Evolutionary conservation across 2,797 vertebrate genomes (phyloP).

Genomic region (Sardinella longiceps): DNA sequence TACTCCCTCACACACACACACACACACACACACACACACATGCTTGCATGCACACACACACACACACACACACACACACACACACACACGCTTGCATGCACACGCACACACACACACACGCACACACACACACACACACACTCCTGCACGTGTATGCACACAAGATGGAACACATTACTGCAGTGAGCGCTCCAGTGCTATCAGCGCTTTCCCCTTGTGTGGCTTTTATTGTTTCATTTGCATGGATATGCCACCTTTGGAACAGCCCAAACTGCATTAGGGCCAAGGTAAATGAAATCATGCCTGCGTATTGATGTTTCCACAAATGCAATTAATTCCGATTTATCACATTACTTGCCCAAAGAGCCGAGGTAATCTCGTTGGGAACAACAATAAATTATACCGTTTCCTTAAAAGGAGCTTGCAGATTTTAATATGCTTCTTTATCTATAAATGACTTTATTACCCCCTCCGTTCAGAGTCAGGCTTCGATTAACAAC

Average conservation of each 20-base stretch:
- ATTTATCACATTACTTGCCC: constrained; percentile 60
- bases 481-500: constrained; percentile 33
- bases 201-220: constrained; percentile 45
- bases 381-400: constrained; percentile 60
- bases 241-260: constrained; percentile 49
- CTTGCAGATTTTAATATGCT: constrained; percentile 32
- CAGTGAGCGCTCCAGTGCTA: constrained; percentile 42
- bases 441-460: constrained; percentile 53
- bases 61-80: constrained; percentile 15
- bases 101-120: constrained; percentile 14
- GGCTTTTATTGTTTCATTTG: constrained; percentile 54
- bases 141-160: background rate
- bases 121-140: constrained; percentile 23
- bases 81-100: background rate
- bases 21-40: background rate
- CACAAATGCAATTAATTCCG: constrained; percentile 61
- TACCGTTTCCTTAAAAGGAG: constrained; percentile 43
- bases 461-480: constrained; percentile 43
- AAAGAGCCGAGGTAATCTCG: constrained; percentile 57
- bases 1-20: background rate
- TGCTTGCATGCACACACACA: background rate
- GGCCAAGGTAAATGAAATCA: constrained; percentile 59
- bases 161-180: constrained; percentile 34
- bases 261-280: constrained; percentile 56
- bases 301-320: constrained; percentile 58